phyloP scores from a whole-genome alignment of 2,113 vertebrate species.

The Vanacampus margaritifer region DNA sequence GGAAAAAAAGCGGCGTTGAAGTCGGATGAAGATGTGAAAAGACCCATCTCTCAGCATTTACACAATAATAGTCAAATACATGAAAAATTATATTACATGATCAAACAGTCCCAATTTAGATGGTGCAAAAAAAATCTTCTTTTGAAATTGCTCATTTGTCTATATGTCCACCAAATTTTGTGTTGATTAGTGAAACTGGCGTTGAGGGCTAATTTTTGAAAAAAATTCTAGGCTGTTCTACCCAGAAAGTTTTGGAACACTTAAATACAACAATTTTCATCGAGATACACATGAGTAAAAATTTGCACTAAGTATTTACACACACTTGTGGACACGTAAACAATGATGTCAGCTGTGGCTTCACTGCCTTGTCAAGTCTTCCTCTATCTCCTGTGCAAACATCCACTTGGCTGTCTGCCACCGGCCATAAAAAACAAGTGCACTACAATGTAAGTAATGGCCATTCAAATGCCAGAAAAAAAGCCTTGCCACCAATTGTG shows the following conservation, averaged over 20 bases:
- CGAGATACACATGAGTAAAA: too few relatives aligned
- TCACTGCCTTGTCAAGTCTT: background rate
- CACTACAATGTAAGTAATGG: conserved; percentile 50
- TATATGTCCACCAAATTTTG: too few relatives aligned
- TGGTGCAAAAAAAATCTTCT: too few relatives aligned
- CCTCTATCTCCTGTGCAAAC: conserved; percentile 32
- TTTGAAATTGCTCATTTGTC: too few relatives aligned
- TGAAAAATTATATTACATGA: background rate
- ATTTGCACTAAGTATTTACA: too few relatives aligned
- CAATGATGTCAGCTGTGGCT: background rate
- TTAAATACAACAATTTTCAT: too few relatives aligned
- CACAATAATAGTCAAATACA: background rate
- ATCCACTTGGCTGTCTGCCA: conserved; percentile 30
- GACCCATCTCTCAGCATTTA: background rate
- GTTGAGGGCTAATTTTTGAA: too few relatives aligned
- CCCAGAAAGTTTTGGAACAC: too few relatives aligned
- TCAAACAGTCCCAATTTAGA: too few relatives aligned
- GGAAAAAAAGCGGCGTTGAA: background rate
- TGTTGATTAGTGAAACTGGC: too few relatives aligned
- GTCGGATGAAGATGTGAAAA: background rate
- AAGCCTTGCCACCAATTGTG: conserved; percentile 58
- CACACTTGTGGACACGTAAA: background rate
- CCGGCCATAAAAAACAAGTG: conserved; percentile 24
- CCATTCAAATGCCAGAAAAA: conserved; percentile 64
- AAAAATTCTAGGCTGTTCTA: too few relatives aligned